Evolutionary conservation across 2,113 vertebrate genomes (phyloP).

Genomic region (Alligator sinensis): DNA sequence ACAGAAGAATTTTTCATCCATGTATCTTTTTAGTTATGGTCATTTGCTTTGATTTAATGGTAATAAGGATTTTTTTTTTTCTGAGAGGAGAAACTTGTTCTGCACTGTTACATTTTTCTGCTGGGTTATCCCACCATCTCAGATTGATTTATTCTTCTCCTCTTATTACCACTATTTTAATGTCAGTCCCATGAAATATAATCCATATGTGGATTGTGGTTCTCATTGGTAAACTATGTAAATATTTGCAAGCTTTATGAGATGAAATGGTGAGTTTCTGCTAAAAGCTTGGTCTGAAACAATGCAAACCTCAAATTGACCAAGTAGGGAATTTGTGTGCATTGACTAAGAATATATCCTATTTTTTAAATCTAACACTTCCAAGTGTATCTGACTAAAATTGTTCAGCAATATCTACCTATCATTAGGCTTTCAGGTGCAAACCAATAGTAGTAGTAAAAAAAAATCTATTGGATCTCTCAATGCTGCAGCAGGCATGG

Average conservation of each 20-base stretch:
- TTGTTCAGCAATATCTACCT: not conserved
- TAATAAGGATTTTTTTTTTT: slow-evolving; percentile 44
- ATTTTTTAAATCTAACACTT: not conserved
- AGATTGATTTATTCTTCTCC: slow-evolving; percentile 62
- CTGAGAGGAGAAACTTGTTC: not conserved
- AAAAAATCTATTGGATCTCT: not conserved
- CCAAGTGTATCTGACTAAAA: not conserved
- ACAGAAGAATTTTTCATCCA: not conserved
- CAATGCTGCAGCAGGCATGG: not conserved
- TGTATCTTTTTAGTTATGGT: not conserved
- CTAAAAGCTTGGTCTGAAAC: slow-evolving; percentile 43
- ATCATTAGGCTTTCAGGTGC: not conserved
- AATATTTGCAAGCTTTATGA: slow-evolving; percentile 61
- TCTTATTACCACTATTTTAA: slow-evolving; percentile 45
- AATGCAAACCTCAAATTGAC: not conserved
- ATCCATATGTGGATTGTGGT: slow-evolving; percentile 58
- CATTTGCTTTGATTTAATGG: slow-evolving; percentile 43
- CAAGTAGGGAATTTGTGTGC: not conserved
- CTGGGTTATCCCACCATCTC: slow-evolving; percentile 31
- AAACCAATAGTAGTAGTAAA: not conserved
- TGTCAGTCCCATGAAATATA: slow-evolving; percentile 62
- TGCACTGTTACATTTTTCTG: slow-evolving; percentile 9
- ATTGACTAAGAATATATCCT: not conserved
- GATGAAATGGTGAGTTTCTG: slow-evolving; percentile 59
- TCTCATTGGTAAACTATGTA: slow-evolving; percentile 68